Percentiles rank a stretch among this genome's conserved stretches.
Evolutionary conservation across 2,888 invertebrate species (phyloP).

Genomic region (Orthosia incerta): DNA sequence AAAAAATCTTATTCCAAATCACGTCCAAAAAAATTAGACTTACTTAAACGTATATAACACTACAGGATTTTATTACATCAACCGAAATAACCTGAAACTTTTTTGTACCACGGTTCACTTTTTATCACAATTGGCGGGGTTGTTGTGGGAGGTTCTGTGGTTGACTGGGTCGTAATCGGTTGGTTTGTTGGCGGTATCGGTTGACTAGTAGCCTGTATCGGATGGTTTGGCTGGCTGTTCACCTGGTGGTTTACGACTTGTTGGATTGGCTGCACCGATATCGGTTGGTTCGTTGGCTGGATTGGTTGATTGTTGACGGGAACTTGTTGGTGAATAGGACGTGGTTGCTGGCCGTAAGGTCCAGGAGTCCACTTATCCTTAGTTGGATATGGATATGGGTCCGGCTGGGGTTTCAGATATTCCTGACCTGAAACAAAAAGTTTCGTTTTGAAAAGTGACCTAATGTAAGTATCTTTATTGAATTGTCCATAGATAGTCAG

Average conservation of each 20-base stretch:
- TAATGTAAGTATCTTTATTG: too few relatives aligned
- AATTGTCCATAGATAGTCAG: too few relatives aligned
- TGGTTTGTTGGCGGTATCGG: constrained; percentile 6
- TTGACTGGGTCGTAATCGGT: background rate
- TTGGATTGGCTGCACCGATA: constrained; percentile 4
- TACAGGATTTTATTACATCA: constrained; percentile 7
- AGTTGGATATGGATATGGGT: background rate
- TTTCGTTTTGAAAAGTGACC: background rate
- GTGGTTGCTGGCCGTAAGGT: background rate
- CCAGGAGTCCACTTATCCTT: background rate
- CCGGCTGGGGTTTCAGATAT: background rate
- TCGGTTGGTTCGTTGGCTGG: background rate
- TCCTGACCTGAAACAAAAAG: constrained; percentile 31
- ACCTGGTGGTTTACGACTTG: constrained; percentile 12
- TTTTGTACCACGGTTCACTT: constrained; percentile 24
- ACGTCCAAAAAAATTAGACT: constrained; percentile 10
- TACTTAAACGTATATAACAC: constrained; percentile 12
- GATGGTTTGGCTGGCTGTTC: constrained; percentile 20
- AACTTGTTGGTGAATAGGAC: background rate
- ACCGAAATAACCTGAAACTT: constrained; percentile 22
- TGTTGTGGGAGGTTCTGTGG: background rate
- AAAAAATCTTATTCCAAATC: constrained; percentile 11
- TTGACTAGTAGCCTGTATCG: too few relatives aligned
- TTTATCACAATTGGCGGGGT: background rate
- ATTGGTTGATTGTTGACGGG: background rate